phyloP scores from a whole-genome alignment of 2,113 vertebrate species.

The Sminthopsis crassicaudata region DNA sequence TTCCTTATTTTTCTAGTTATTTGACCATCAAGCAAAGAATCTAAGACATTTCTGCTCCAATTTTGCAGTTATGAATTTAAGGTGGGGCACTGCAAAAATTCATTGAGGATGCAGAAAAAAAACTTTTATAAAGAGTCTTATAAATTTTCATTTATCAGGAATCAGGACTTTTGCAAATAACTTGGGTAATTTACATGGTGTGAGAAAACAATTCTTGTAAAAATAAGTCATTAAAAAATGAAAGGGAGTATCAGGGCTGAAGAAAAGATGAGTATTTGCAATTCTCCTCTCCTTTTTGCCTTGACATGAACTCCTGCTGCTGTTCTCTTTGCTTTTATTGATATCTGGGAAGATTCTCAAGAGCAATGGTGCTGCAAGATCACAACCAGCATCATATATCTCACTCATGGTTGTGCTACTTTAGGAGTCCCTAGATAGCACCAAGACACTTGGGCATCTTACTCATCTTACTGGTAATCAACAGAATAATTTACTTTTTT shows the following conservation, averaged over 20 bases:
- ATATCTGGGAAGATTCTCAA: background rate
- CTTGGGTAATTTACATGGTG: background rate
- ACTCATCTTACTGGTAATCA: background rate
- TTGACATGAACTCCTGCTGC: background rate
- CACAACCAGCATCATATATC: background rate
- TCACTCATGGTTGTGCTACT: background rate
- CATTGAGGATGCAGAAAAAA: background rate
- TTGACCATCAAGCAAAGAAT: conserved; percentile 22
- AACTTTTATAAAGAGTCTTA: background rate
- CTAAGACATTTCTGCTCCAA: conserved; percentile 9
- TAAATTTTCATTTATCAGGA: background rate
- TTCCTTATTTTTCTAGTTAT: conserved; percentile 39
- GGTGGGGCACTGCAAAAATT: background rate
- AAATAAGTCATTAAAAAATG: background rate
- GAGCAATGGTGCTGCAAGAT: background rate
- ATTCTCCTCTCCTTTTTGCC: background rate
- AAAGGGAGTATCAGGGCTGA: background rate
- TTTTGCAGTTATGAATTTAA: background rate
- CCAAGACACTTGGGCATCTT: background rate
- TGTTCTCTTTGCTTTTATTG: background rate
- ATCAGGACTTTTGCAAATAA: background rate
- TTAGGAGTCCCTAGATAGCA: background rate
- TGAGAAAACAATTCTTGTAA: conserved; percentile 22
- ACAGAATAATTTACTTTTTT: background rate
- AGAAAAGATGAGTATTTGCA: background rate